Evolutionary conservation across 2,797 vertebrate species (phyloP).

Genomic region (Chromis chromis): DNA sequence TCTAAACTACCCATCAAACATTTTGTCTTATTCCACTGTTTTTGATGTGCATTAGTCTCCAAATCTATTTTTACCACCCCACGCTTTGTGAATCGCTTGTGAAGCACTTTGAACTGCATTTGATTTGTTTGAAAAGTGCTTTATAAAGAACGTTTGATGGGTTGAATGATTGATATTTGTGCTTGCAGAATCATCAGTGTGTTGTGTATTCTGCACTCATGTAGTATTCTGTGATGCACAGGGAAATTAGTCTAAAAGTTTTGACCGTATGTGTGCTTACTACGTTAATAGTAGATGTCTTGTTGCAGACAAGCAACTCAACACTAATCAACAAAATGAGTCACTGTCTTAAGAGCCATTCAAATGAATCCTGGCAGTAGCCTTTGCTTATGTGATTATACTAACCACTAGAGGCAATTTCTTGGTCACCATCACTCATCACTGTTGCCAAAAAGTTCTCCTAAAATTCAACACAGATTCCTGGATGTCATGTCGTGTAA

Average conservation of each 20-base stretch:
- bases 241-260: conserved; percentile 21
- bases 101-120: too few relatives aligned
- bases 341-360: conserved; percentile 59
- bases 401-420: conserved; percentile 52
- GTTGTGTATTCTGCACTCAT: neutral
- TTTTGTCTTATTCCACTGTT: too few relatives aligned
- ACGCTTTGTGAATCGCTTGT: too few relatives aligned
- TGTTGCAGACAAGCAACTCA: conserved; percentile 49
- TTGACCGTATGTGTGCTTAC: conserved; percentile 18
- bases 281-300: conserved; percentile 40
- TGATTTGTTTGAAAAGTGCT: too few relatives aligned
- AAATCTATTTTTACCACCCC: too few relatives aligned
- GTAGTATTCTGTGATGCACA: neutral
- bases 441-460: conserved; percentile 52
- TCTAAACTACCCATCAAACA: too few relatives aligned
- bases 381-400: conserved; percentile 64
- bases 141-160: too few relatives aligned
- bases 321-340: conserved; percentile 63
- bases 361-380: conserved; percentile 63
- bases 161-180: neutral
- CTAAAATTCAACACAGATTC: conserved; percentile 33
- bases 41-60: too few relatives aligned
- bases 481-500: neutral
- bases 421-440: conserved; percentile 51
- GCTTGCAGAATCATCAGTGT: conserved; percentile 6